Evolutionary conservation across 2,888 invertebrate genomes (phyloP).

Genomic region (Scaptomyza reducta): DNA sequence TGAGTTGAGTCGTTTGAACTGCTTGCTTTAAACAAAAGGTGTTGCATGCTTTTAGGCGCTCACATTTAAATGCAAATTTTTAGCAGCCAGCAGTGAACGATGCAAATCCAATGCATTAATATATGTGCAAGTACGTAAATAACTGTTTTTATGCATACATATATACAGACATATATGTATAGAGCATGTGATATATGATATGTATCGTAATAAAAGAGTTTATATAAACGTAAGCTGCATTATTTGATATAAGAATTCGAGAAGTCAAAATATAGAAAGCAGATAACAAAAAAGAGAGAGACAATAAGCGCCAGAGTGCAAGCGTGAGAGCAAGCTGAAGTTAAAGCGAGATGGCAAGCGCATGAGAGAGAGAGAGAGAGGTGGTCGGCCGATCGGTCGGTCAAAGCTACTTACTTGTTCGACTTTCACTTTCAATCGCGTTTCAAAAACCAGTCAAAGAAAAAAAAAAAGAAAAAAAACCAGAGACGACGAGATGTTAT

Average conservation of each 20-base stretch:
- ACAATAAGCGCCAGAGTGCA: neutral
- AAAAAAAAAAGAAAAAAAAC: neutral
- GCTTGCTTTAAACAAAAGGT: constrained; percentile 28
- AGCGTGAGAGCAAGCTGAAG: constrained; percentile 6
- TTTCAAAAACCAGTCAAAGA: constrained; percentile 67
- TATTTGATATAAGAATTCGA: constrained; percentile 11
- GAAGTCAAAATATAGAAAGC: constrained; percentile 73
- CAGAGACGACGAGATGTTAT: constrained; percentile 28
- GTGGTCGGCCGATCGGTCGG: constrained; percentile 17
- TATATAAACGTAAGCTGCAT: neutral
- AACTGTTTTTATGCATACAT: neutral
- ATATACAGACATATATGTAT: neutral
- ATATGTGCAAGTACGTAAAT: neutral
- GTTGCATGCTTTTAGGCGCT: constrained; percentile 62
- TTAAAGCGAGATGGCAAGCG: constrained; percentile 20
- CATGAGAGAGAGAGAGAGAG: constrained; percentile 19
- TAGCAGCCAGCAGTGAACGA: neutral
- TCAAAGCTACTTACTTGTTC: neutral
- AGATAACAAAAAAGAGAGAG: constrained; percentile 18
- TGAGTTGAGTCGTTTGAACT: constrained; percentile 25
- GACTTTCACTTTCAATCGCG: constrained; percentile 77
- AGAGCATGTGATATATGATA: neutral
- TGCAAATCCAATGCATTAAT: neutral
- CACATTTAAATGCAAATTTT: neutral
- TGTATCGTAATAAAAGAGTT: neutral